These are phyloP conservation scores for Grammomys surdaster DNA, from an alignment of 2,113 vertebrate species.

Conservation along the genomic window DNA sequence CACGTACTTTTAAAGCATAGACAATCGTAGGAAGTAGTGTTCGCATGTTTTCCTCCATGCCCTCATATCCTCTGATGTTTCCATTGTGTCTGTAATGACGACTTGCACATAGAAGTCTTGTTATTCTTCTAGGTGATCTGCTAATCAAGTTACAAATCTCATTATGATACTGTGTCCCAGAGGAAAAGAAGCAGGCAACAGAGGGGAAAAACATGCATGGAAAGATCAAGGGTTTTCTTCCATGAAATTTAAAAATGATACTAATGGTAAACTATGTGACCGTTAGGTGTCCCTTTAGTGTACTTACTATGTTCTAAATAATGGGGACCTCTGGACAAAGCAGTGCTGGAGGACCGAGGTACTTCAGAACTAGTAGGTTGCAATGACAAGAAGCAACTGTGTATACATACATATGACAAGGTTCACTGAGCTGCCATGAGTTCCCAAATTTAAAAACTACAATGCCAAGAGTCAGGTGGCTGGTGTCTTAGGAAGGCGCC, in stretches of 20 bases:
- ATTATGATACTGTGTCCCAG: neutral
- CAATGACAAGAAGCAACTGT: neutral
- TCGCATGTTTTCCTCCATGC: neutral
- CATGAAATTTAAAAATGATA: slow-evolving; percentile 14
- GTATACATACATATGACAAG: neutral
- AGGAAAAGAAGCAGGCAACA: neutral
- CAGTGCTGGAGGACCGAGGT: neutral
- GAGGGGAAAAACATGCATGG: neutral
- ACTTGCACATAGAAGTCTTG: neutral
- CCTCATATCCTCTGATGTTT: neutral
- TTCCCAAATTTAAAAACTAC: neutral
- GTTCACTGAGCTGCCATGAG: neutral
- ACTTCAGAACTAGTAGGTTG: neutral
- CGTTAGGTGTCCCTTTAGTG: neutral
- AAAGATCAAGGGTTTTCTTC: neutral
- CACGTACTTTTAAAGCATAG: neutral
- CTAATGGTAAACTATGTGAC: neutral
- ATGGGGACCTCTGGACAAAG: neutral
- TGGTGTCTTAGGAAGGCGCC: neutral
- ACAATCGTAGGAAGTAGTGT: neutral
- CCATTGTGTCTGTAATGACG: neutral
- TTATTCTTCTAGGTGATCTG: neutral
- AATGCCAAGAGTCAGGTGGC: neutral
- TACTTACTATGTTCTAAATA: neutral
- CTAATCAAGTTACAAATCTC: slow-evolving; percentile 6